Conservation (phyloP, 2,888 invertebrate species). For the Chalcis sispes region DNA sequence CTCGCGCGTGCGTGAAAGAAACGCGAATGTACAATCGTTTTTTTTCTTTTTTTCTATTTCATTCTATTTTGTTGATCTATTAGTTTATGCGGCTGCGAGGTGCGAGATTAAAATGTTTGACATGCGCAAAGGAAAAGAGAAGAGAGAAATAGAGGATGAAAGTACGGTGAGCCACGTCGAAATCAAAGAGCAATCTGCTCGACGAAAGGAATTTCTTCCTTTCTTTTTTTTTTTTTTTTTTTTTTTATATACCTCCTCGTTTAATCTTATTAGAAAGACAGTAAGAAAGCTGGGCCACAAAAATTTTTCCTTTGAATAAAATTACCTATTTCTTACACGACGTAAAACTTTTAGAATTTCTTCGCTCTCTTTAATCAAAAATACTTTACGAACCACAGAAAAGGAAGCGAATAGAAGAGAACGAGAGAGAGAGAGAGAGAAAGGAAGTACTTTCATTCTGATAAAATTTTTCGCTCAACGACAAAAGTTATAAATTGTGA, state of each 20-base stretch:
- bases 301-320: not conserved
- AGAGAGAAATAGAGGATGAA: not conserved
- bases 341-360: not conserved
- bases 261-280: constrained; percentile 14
- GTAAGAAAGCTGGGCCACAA: not conserved
- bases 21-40: too few relatives aligned
- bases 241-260: too few relatives aligned
- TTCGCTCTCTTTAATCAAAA: too few relatives aligned
- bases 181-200: constrained; percentile 27
- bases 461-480: too few relatives aligned
- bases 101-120: constrained; percentile 37
- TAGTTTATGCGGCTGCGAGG: not conserved
- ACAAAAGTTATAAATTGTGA: too few relatives aligned
- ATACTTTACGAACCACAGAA: too few relatives aligned
- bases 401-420: too few relatives aligned
- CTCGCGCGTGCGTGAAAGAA: not conserved
- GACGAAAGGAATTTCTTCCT: constrained; percentile 22
- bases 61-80: constrained; percentile 24
- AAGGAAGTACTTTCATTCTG: too few relatives aligned
- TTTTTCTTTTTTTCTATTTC: too few relatives aligned
- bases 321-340: too few relatives aligned
- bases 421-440: too few relatives aligned
- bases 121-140: not conserved
- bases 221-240: too few relatives aligned
- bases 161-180: not conserved